These are phyloP conservation scores for Pipistrellus kuhlii DNA, from an alignment of 2,797 vertebrate species.

Conservation along the genomic window DNA sequence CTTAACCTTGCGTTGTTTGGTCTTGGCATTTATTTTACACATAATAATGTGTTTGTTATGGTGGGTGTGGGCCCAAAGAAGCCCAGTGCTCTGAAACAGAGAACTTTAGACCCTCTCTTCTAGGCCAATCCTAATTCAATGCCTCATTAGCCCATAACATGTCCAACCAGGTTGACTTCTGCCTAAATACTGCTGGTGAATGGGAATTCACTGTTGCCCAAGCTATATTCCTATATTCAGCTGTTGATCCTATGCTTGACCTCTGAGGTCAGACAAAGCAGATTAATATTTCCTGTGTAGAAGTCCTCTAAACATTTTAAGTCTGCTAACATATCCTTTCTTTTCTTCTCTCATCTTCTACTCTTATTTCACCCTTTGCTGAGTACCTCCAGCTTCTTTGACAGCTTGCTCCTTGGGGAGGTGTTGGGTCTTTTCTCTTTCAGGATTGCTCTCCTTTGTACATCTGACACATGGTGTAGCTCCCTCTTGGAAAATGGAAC, in stretches of 20 bases:
- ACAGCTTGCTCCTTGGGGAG: background rate
- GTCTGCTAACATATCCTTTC: background rate
- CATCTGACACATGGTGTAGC: background rate
- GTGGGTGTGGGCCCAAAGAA: background rate
- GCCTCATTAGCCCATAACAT: background rate
- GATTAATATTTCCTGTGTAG: constrained; percentile 7
- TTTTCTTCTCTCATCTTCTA: background rate
- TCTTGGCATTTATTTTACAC: constrained; percentile 37
- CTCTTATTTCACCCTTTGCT: background rate
- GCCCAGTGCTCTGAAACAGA: constrained; percentile 43
- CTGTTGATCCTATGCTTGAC: background rate
- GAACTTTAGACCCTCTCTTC: background rate
- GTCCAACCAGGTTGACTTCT: background rate
- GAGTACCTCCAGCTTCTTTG: background rate
- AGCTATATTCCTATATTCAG: background rate
- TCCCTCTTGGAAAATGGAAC: constrained; percentile 11
- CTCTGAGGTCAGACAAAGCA: background rate
- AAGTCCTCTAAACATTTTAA: constrained; percentile 1
- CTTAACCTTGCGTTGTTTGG: constrained; percentile 1
- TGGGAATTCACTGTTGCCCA: background rate
- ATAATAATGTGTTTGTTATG: background rate
- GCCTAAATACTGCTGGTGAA: background rate
- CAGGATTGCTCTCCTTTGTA: background rate
- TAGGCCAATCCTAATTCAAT: background rate
- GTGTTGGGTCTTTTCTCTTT: background rate